phyloP scores from a whole-genome alignment of 2,888 invertebrate species.

The Urechis unicinctus region DNA sequence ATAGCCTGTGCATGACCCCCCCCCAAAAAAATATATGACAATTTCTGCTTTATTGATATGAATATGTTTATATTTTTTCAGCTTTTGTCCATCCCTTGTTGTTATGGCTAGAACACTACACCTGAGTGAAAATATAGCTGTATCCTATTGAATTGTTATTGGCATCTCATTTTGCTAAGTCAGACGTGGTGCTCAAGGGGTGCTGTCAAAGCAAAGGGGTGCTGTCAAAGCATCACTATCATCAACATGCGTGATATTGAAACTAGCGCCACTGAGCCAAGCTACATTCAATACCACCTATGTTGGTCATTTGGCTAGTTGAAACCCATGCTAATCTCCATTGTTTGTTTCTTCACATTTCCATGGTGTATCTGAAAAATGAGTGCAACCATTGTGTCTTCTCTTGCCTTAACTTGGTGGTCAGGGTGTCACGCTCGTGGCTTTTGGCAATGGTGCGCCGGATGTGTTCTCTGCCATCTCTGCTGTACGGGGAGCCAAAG shows the following conservation, averaged over 20 bases:
- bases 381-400: too few relatives aligned
- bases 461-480: conserved; percentile 64
- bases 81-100: conserved; percentile 51
- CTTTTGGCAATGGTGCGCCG: conserved; percentile 67
- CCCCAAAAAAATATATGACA: too few relatives aligned
- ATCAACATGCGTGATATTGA: too few relatives aligned
- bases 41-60: background rate
- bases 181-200: background rate
- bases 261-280: too few relatives aligned
- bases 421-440: conserved; percentile 63
- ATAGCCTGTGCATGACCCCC: too few relatives aligned
- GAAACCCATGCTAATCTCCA: too few relatives aligned
- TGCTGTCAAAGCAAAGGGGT: too few relatives aligned
- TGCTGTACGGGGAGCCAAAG: conserved; percentile 49
- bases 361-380: too few relatives aligned
- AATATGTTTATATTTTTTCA: conserved; percentile 23
- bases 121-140: conserved; percentile 53
- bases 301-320: too few relatives aligned
- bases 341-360: too few relatives aligned
- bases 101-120: conserved; percentile 50
- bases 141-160: conserved; percentile 36
- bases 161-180: background rate
- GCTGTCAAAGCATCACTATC: too few relatives aligned
- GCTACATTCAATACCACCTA: too few relatives aligned
- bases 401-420: background rate